These are phyloP conservation scores for Spinibarbus caldwelli DNA, from an alignment of 2,797 vertebrate genomes.

Conservation along the genomic window DNA sequence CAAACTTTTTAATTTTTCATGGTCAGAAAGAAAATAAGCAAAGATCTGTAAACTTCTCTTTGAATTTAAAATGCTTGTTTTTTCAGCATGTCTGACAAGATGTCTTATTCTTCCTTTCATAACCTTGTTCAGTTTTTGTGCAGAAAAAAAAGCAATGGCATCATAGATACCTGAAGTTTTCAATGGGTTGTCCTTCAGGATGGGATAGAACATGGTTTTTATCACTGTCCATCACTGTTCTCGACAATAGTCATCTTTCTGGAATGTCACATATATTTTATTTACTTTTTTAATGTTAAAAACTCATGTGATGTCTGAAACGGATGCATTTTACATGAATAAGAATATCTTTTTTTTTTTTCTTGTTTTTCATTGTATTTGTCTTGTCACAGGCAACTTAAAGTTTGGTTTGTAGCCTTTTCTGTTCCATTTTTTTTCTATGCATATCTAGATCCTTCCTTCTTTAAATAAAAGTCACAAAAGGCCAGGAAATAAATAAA, in stretches of 20 bases:
- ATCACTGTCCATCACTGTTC: background rate
- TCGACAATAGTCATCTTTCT: background rate
- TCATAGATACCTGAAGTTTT: conserved; percentile 1
- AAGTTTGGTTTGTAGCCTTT: background rate
- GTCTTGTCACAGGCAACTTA: background rate
- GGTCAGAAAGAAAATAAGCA: background rate
- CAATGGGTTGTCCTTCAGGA: conserved; percentile 23
- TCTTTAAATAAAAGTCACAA: background rate
- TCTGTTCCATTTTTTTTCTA: background rate
- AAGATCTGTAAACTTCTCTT: background rate
- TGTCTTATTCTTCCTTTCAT: background rate
- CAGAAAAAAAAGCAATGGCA: conserved; percentile 1
- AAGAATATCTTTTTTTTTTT: background rate
- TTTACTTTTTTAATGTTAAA: background rate
- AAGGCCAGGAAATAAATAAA: background rate
- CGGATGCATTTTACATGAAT: background rate
- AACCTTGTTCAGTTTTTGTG: conserved; percentile 16
- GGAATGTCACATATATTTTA: background rate
- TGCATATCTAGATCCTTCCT: background rate
- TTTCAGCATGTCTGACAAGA: background rate
- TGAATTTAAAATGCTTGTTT: background rate
- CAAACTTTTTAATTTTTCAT: background rate
- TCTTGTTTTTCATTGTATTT: background rate
- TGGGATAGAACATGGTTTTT: background rate
- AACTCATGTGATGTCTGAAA: background rate